Evolutionary conservation across 2,888 invertebrate genomes (phyloP), one percentile per base, ranked within the genome.

Genomic region (Barypeithes pellucidus): DNA sequence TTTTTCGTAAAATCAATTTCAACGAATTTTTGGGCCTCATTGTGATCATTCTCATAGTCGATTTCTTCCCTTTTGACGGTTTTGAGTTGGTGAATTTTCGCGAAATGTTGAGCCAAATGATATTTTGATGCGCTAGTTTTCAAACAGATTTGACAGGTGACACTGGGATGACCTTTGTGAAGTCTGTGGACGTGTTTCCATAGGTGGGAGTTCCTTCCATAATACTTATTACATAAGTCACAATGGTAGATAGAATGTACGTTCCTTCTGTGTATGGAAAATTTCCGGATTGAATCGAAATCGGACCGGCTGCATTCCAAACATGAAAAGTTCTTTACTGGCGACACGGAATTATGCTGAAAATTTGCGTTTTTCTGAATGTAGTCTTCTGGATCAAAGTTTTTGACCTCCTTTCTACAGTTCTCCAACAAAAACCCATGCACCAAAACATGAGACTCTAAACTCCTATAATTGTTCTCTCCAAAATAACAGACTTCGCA

Each of bases 131-230:
- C 89, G 62, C 89, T 89, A 0, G 90, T 90, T 79, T 89, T 89
- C 74, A 87, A 84, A 77, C 90, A 90, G 50, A 89, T 84, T 45
- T 88, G 87, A 78, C 90, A 90, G 0, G 90, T 90, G 5, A 90
- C 87, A 71, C 89, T 89, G n/a, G 88, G 88, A 80, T 90, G 89
- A 12, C 89, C 89, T 79, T 86, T 86, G 79, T 90, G 90, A 11
- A 89, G 86, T 47, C 89, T 85, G 78, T 90, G 90, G 0, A 90
- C 90, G 79, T 90, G 90, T 78, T 90, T 90, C 90, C 90, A 90
- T 11, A 90, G 79, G 77, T 90, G 90, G 9, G 90, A 89, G 22
- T 89, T 90, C 11, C 90, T 83, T 0, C 90, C 89, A 77, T 90
- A 90, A 77, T 88, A 90, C 78, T 90, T 90, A 77, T 88, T 88